Evolutionary conservation across 2,113 vertebrate species (phyloP).

Genomic region (Charadrius vociferus): DNA sequence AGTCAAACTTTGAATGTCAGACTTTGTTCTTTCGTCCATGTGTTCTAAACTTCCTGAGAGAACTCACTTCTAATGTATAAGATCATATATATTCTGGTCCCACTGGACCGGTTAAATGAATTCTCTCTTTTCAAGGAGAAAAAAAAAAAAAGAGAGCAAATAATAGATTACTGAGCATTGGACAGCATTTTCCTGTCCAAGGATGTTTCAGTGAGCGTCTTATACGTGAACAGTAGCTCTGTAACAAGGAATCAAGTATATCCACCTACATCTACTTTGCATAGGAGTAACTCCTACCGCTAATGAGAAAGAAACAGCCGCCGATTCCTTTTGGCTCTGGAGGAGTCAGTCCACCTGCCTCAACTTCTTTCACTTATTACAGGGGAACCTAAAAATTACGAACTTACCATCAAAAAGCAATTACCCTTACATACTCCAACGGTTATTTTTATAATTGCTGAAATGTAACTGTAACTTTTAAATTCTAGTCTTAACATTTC

Average conservation of each 20-base stretch:
- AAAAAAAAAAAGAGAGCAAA: neutral
- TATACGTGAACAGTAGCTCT: neutral
- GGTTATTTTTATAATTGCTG: neutral
- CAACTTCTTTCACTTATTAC: neutral
- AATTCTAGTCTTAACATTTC: neutral
- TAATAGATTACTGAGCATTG: accelerated
- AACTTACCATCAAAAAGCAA: neutral
- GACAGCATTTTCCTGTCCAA: neutral
- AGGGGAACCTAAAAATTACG: neutral
- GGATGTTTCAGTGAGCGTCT: neutral
- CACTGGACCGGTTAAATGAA: neutral
- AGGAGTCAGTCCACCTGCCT: neutral
- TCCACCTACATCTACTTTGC: neutral
- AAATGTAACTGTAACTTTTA: neutral
- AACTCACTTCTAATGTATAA: neutral
- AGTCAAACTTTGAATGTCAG: accelerated
- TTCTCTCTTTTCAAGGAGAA: neutral
- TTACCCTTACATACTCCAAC: neutral
- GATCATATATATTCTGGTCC: accelerated
- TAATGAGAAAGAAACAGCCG: neutral
- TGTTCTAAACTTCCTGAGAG: neutral
- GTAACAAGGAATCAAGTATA: neutral
- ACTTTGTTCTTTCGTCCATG: accelerated
- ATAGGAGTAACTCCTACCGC: neutral
- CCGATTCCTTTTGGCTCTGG: neutral